phyloP scores from a whole-genome alignment of 2,888 invertebrate genomes.

The Ametastegia equiseti region DNA sequence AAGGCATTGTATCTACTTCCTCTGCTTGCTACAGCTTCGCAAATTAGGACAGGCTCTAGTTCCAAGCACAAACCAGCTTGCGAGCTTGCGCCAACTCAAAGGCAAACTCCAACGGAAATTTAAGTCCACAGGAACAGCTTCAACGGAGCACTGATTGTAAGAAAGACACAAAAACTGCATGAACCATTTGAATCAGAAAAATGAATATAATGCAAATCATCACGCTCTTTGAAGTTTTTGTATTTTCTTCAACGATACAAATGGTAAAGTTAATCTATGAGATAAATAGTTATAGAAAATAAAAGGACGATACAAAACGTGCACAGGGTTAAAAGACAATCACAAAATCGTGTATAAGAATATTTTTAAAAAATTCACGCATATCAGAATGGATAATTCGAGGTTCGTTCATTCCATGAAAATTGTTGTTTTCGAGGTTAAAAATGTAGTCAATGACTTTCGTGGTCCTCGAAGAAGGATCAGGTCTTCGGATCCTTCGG shows the following conservation, averaged over 20 bases:
- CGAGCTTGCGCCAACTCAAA: background rate
- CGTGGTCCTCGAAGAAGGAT: background rate
- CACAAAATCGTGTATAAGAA: constrained; percentile 1
- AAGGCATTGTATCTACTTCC: background rate
- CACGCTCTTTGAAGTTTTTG: background rate
- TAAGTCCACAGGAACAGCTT: background rate
- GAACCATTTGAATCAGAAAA: background rate
- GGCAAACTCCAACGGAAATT: background rate
- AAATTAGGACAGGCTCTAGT: background rate
- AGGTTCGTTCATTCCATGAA: constrained; percentile 19
- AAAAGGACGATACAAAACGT: background rate
- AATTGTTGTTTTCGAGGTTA: too few relatives aligned
- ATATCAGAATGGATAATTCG: background rate
- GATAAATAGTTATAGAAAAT: background rate
- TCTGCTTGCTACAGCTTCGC: background rate
- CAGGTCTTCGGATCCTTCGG: background rate
- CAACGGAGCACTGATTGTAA: too few relatives aligned
- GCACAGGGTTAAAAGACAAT: background rate
- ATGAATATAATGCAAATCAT: background rate
- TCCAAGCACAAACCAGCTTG: background rate
- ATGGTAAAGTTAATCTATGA: background rate
- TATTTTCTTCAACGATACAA: background rate
- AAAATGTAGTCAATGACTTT: too few relatives aligned
- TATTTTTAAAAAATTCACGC: background rate
- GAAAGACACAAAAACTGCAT: too few relatives aligned